Percentiles rank a stretch among this genome's conserved stretches.
phyloP scores from a whole-genome alignment of 2,888 invertebrate species.

The Melipona beecheii region DNA sequence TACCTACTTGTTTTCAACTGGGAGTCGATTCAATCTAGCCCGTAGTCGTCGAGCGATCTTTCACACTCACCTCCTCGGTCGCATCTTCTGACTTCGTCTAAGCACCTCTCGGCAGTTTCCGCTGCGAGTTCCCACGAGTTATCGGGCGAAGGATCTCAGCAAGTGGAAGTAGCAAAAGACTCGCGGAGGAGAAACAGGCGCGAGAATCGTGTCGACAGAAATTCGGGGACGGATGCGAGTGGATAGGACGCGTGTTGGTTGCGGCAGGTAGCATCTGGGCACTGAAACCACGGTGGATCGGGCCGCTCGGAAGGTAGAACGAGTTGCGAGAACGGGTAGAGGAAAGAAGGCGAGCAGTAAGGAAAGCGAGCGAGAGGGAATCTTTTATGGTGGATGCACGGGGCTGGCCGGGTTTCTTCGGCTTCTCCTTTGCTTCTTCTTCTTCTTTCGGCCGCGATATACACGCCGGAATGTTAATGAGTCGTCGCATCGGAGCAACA shows the following conservation, averaged over 20 bases:
- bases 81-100: background rate
- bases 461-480: constrained; percentile 74
- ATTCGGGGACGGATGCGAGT: constrained; percentile 60
- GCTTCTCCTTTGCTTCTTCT: constrained; percentile 39
- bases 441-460: constrained; percentile 56
- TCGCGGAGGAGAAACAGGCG: background rate
- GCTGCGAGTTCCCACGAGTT: background rate
- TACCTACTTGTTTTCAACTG: background rate
- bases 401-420: constrained; percentile 30
- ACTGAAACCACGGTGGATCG: constrained; percentile 69
- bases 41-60: background rate
- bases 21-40: background rate
- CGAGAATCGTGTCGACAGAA: constrained; percentile 20
- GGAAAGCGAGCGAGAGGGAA: constrained; percentile 64
- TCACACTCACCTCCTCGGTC: background rate
- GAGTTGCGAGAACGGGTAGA: constrained; percentile 61
- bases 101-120: background rate
- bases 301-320: constrained; percentile 65
- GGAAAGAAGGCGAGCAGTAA: constrained; percentile 66
- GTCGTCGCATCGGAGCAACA: constrained; percentile 56
- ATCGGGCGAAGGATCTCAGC: background rate
- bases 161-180: background rate
- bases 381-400: constrained; percentile 60
- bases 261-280: constrained; percentile 70
- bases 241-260: constrained; percentile 70